phyloP scores from a whole-genome alignment of 2,888 invertebrate species.

The Dione juno region DNA sequence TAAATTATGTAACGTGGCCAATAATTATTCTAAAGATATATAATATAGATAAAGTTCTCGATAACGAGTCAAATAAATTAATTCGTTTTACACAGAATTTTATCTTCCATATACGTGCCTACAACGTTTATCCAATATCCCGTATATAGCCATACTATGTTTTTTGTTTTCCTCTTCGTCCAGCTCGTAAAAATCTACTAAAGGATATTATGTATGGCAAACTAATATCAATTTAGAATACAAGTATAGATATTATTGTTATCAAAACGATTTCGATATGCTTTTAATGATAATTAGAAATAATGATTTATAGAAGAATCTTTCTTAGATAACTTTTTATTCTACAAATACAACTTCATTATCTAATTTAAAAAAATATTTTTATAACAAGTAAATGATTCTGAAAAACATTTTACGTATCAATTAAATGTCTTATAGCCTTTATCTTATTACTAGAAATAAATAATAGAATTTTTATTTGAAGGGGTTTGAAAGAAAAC shows the following conservation, averaged over 20 bases:
- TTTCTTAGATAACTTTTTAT: no score
- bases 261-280: background rate
- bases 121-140: constrained; percentile 31
- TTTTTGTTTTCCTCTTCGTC: constrained; percentile 38
- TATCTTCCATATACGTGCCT: constrained; percentile 27
- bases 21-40: no score
- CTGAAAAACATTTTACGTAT: no score
- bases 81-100: constrained; percentile 30
- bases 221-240: constrained; percentile 21
- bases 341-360: no score
- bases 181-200: constrained; percentile 36
- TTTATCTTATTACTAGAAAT: no score
- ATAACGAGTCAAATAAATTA: constrained; percentile 31
- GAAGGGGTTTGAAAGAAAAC: no score
- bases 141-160: constrained; percentile 27
- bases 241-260: constrained; percentile 14
- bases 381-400: no score
- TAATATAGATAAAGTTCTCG: constrained; percentile 2
- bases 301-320: no score
- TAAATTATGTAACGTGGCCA: background rate
- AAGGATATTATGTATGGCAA: constrained; percentile 35
- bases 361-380: no score
- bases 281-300: background rate
- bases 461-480: no score
- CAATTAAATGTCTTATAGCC: no score